phyloP scores from a whole-genome alignment of 1,140 invertebrate genomes.

The Reticulitermes speratus region DNA sequence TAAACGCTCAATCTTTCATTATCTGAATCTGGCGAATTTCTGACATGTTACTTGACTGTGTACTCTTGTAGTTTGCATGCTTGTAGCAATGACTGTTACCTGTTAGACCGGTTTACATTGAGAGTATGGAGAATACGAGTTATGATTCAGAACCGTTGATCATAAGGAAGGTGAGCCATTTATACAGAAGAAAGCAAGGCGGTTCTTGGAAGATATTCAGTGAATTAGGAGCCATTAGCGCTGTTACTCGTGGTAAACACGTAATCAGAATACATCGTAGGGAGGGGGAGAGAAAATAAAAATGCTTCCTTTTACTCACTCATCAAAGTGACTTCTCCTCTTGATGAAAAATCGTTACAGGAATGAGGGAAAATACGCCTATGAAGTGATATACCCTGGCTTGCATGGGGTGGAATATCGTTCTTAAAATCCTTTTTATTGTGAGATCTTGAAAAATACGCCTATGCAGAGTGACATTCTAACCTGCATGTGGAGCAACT shows the following conservation, averaged over 20 bases:
- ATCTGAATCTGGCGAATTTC: not conserved
- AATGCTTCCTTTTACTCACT: not conserved
- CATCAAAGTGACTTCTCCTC: not conserved
- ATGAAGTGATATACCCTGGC: no score
- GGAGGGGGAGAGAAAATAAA: no score
- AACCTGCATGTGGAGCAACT: no score
- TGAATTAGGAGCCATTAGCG: not conserved
- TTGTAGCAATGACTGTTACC: not conserved
- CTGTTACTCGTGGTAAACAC: not conserved
- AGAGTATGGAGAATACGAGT: not conserved
- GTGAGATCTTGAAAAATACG: no score
- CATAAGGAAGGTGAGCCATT: not conserved
- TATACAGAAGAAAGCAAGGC: not conserved
- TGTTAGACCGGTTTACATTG: not conserved
- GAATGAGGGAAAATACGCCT: no score
- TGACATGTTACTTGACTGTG: not conserved
- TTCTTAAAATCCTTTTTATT: no score
- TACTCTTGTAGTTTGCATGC: not conserved
- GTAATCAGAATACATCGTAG: not conserved
- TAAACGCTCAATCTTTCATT: not conserved
- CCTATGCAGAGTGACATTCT: no score
- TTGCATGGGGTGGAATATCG: no score
- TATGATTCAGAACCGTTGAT: not conserved
- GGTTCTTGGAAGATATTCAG: not conserved
- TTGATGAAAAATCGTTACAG: not conserved